Base-by-base conservation (phyloP, 2,888 invertebrate genomes). In the Troides helena region DNA sequence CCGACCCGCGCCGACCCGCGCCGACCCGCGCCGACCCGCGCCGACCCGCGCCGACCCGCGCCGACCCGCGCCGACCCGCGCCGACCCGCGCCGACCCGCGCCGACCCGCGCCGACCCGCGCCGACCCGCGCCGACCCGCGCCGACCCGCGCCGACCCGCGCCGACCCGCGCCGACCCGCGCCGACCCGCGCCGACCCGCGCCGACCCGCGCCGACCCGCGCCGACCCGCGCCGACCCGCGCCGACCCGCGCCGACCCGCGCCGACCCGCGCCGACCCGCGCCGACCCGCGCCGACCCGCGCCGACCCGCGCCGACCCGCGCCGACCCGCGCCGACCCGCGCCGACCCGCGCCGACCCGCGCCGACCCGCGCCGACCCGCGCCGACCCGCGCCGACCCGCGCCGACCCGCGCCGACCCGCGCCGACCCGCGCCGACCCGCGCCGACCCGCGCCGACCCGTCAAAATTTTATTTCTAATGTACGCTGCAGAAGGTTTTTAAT, bases 31-130 rank as follows among this genome's bases (percentile, higher is more conserved):
- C 12, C 12, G 8, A 0, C 43, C 86, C 87, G 83, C 74, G 67
- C 76, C 68, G 75, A 77, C 76, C 74, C 74, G 72, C 75, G 71
- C 59, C 1, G 74, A 72, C 73, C 56, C 25, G 25, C 25, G n/a
- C n/a, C n/a, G n/a, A n/a, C n/a, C n/a, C n/a, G 82, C 88, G 81
- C 80, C 83, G 87, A 88, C 86, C 88, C 78, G 84, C 74, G 69
- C 76, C 67, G 75, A 77, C 76, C 74, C 74, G 72, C 75, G 71
- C 39, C 74, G 72, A 73, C 56, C 68, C 64, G 72, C 75, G 62
- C 61, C 71, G 86, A 5, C 12, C 14, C 46, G 14, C 46, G 12
- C 12, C 12, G 8, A 0, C 43, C 86, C 87, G 83, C 74, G 67
- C 76, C 68, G 75, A 77, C 76, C 74, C 74, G 72, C 75, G 71